Percentiles rank a stretch among this genome's conserved stretches.
Evolutionary conservation across 1,140 invertebrate genomes (phyloP).

Genomic region (Sesamia nonagrioides): DNA sequence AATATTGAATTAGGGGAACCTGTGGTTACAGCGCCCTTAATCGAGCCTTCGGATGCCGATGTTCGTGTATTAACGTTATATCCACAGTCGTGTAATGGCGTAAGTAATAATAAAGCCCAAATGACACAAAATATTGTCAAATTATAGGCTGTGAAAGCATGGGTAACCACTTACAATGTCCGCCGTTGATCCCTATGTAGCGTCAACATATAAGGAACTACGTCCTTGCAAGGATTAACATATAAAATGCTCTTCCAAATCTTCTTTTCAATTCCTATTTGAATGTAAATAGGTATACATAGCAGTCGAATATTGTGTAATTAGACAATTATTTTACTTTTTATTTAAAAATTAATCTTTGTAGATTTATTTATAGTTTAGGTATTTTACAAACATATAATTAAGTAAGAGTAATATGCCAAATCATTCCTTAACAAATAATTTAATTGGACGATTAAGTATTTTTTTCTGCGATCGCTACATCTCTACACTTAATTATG

Average conservation of each 20-base stretch:
- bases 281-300: no score
- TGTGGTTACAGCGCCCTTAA: constrained; percentile 85
- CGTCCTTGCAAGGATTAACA: background rate
- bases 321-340: no score
- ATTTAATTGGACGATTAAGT: background rate
- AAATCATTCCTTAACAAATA: background rate
- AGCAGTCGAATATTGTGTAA: no score
- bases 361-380: no score
- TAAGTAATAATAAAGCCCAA: constrained; percentile 87
- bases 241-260: no score
- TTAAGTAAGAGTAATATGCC: background rate
- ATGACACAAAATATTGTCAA: constrained; percentile 88
- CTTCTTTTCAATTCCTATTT: no score
- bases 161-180: constrained; percentile 84
- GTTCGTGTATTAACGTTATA: constrained; percentile 83
- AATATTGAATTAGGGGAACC: constrained; percentile 87
- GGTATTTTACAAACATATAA: background rate
- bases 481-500: constrained; percentile 69
- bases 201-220: constrained; percentile 62
- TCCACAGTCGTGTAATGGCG: constrained; percentile 83
- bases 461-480: constrained; percentile 59
- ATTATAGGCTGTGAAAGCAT: constrained; percentile 86
- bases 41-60: constrained; percentile 75
- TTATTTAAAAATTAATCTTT: no score
- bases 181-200: constrained; percentile 77